Conservation (phyloP, 2,113 vertebrate species). For the Chroicocephalus ridibundus region DNA sequence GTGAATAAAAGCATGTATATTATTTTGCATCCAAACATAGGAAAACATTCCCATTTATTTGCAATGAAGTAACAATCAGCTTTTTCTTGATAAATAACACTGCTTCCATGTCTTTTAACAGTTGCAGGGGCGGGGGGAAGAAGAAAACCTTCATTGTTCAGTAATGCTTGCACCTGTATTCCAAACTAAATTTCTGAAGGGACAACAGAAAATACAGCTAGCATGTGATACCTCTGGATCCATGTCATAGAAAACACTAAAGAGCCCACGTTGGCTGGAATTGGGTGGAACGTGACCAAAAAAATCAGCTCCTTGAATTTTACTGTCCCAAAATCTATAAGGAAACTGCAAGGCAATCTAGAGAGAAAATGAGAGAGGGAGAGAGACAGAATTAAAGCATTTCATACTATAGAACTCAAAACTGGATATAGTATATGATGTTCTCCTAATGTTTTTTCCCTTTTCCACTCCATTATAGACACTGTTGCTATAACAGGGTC, state of each 20-base stretch:
- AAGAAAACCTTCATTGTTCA: neutral
- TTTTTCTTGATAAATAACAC: neutral
- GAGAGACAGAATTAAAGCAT: neutral
- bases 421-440: neutral
- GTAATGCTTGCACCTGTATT: neutral
- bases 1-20: neutral
- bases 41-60: neutral
- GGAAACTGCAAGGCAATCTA: slow-evolving; percentile 95
- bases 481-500: neutral
- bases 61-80: neutral
- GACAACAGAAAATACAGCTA: neutral
- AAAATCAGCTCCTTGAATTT: slow-evolving; percentile 95
- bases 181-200: neutral
- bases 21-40: neutral
- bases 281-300: slow-evolving; percentile 91
- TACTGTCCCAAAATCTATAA: slow-evolving; percentile 93
- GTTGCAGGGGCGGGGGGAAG: neutral
- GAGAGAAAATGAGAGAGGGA: slow-evolving; percentile 6
- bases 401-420: neutral
- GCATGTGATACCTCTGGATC: slow-evolving; percentile 84
- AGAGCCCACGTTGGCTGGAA: slow-evolving; percentile 89
- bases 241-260: slow-evolving; percentile 97
- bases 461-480: neutral
- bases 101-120: neutral
- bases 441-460: neutral